Evolutionary conservation across 2,113 vertebrate species (phyloP).

Genomic region (Otocyon megalotis): DNA sequence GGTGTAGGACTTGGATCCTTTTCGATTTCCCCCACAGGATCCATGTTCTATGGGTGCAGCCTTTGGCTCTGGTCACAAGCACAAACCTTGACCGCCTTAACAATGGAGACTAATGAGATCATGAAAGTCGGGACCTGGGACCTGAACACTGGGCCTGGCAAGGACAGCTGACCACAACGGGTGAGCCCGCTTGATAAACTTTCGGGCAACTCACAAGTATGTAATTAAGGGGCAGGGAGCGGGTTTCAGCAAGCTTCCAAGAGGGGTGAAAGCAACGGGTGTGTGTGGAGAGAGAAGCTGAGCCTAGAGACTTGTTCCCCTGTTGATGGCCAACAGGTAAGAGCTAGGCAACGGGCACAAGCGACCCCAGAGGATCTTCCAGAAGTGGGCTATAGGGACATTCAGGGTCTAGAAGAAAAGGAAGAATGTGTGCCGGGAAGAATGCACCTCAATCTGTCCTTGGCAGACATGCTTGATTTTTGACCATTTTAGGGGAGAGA

Average conservation of each 20-base stretch:
- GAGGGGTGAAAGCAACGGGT: too few species aligned
- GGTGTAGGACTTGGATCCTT: not conserved
- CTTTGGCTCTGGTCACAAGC: not conserved
- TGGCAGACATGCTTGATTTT: not conserved
- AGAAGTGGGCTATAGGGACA: not conserved
- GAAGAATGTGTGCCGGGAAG: not conserved
- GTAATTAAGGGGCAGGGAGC: too few species aligned
- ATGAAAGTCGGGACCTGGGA: too few species aligned
- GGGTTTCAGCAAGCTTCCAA: too few species aligned
- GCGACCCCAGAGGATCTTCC: not conserved
- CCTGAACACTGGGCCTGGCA: too few species aligned
- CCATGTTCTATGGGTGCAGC: too few species aligned
- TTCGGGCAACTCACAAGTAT: too few species aligned
- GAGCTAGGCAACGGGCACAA: too few species aligned
- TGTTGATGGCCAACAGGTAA: not conserved
- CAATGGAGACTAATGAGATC: too few species aligned
- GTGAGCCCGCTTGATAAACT: too few species aligned
- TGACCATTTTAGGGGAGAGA: not conserved
- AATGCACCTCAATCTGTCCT: not conserved
- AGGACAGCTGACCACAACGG: too few species aligned
- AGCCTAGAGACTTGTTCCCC: not conserved
- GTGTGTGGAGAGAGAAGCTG: too few species aligned
- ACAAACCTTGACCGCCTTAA: not conserved
- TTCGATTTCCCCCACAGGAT: not conserved
- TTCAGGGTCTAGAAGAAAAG: not conserved